phyloP scores from a whole-genome alignment of 2,888 invertebrate genomes.

The Zygothrica quintamaculata region DNA sequence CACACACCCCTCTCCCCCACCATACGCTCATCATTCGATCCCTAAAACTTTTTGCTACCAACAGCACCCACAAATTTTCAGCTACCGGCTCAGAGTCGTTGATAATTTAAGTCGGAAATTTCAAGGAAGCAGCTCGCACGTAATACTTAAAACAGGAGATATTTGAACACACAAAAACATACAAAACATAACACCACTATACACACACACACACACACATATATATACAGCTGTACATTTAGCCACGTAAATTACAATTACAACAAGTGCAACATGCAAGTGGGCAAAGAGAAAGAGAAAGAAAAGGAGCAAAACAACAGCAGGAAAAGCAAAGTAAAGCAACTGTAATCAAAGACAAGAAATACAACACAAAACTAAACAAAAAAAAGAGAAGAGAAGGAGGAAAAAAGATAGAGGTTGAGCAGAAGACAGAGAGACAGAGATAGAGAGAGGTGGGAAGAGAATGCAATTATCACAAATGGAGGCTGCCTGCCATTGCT shows the following conservation, averaged over 20 bases:
- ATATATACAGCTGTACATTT: slow-evolving; percentile 7
- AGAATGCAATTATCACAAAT: slow-evolving; percentile 73
- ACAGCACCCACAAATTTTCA: slow-evolving; percentile 59
- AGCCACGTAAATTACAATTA: slow-evolving; percentile 68
- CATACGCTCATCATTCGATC: slow-evolving; percentile 10
- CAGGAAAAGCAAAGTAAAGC: too few relatives aligned
- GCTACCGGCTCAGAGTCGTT: slow-evolving; percentile 62
- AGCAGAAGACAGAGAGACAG: too few relatives aligned
- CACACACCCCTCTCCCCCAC: slow-evolving; percentile 1
- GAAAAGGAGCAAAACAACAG: slow-evolving; percentile 28
- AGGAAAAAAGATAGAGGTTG: too few relatives aligned
- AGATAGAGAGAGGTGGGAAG: too few relatives aligned
- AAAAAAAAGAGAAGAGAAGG: too few relatives aligned
- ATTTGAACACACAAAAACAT: slow-evolving; percentile 26
- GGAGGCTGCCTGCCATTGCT: neutral
- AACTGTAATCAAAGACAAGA: slow-evolving; percentile 66
- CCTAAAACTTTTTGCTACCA: slow-evolving; percentile 61
- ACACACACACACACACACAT: slow-evolving; percentile 7
- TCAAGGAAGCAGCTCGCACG: slow-evolving; percentile 65
- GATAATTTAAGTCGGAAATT: slow-evolving; percentile 79
- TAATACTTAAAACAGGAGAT: slow-evolving; percentile 64
- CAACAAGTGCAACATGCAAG: slow-evolving; percentile 62
- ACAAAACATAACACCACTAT: slow-evolving; percentile 3
- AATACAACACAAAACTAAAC: too few relatives aligned
- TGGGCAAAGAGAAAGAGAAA: too few relatives aligned